These are phyloP conservation scores for Cybosia mesomella DNA, from an alignment of 2,888 invertebrate genomes.

Conservation along the genomic window DNA sequence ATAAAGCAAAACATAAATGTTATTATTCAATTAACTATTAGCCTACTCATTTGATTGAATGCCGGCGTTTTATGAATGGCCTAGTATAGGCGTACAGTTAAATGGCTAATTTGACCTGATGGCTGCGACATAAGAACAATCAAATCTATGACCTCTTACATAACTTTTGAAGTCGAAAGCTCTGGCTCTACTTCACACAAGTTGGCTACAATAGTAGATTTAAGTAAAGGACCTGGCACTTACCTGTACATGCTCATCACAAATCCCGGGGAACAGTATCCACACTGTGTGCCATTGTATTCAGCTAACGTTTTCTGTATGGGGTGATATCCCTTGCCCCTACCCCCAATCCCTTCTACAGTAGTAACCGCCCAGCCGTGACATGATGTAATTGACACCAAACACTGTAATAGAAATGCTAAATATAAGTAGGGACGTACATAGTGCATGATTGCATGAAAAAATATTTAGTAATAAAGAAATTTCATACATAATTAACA, in stretches of 20 bases:
- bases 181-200: not conserved
- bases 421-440: no score
- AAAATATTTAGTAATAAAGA: no score
- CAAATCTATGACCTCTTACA: no score
- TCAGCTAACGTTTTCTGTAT: slow-evolving; percentile 88
- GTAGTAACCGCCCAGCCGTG: slow-evolving; percentile 90
- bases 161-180: not conserved
- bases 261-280: slow-evolving; percentile 92
- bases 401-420: slow-evolving; percentile 76
- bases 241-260: slow-evolving; percentile 91
- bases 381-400: slow-evolving; percentile 88
- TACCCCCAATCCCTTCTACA: slow-evolving; percentile 89
- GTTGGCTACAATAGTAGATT: not conserved
- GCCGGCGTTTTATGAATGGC: no score
- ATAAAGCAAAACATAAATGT: not conserved
- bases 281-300: slow-evolving; percentile 90
- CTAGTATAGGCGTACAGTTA: no score
- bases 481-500: no score
- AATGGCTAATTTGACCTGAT: no score
- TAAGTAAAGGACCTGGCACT: not conserved
- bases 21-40: not conserved
- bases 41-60: no score
- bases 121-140: no score
- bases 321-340: slow-evolving; percentile 88
- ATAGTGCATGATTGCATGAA: no score